Evolutionary conservation across 2,113 vertebrate species (phyloP).

Genomic region (Capreolus pygargus): DNA sequence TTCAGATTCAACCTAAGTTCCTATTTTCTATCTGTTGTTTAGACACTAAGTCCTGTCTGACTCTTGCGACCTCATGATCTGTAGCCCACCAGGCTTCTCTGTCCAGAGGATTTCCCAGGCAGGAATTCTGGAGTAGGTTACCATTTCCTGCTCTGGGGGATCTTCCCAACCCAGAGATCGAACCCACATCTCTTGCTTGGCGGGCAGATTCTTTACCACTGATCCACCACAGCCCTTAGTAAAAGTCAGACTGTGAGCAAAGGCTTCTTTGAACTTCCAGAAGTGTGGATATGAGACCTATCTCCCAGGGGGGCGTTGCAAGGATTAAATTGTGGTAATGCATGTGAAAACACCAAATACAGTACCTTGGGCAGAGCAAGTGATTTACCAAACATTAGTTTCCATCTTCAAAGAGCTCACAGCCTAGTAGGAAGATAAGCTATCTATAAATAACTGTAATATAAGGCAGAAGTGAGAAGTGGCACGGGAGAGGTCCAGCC

Average conservation of each 20-base stretch:
- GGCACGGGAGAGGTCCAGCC: neutral
- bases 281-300: neutral
- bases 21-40: neutral
- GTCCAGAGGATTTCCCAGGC: neutral
- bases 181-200: neutral
- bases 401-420: neutral
- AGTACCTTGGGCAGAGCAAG: neutral
- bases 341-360: neutral
- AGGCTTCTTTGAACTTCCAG: neutral
- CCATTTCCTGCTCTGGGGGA: neutral
- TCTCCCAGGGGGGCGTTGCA: neutral
- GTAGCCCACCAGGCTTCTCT: neutral
- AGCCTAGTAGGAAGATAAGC: neutral
- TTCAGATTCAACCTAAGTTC: neutral
- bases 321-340: neutral
- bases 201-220: neutral
- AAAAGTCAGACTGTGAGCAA: neutral
- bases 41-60: neutral
- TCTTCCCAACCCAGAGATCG: neutral
- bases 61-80: neutral
- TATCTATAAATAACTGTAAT: conserved; percentile 20
- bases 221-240: neutral
- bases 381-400: neutral
- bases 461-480: neutral
- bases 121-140: neutral